Base-by-base conservation (phyloP, 2,888 invertebrate genomes). In the Calliphora vomitoria region DNA sequence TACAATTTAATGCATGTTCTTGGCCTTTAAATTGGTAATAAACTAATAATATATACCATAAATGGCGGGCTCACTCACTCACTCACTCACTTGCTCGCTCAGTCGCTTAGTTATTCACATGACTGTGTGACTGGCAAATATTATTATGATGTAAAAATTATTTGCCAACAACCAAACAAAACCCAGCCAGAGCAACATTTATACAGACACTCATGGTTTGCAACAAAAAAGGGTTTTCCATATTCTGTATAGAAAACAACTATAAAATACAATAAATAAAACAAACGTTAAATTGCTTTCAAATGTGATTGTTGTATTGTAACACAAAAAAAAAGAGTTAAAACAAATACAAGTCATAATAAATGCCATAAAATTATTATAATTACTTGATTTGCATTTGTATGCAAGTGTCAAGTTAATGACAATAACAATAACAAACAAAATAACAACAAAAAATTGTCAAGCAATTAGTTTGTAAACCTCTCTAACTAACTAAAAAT, bases 1-100 rank as follows among this genome's bases (percentile, higher is more conserved):
- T 87, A 87, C 87, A 87, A 87, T 89, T 89, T 88, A 89, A 88
- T 89, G 89, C 88, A 82, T 88, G 87, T 86, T 88, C 89, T 88
- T 86, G 82, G 87, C 86, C 87, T 88, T 81, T 83, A 88, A 88
- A 89, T 85, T 87, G 86, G 88, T 88, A 88, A 88, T 89, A 89
- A 89, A 88, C 88, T 88, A 89, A 89, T 89, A 87, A 87, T 82
- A 87, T 85, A 85, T 75, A 47, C 87, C 87, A 87, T 87, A 87
- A 87, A 87, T 85, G 86, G 87, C 50, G 74, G 38, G 55, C 78
- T 53, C 68, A 75, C 76, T 62, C 53, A 76, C 76, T 76, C 68
- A 6, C 58, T 74, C 60, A n/a, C 66, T 74, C 15, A 38, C 1
- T 47, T 31, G 31, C 60, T 50, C n/a, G n/a, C n/a, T n/a, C n/a